phyloP scores from a whole-genome alignment of 2,113 vertebrate species.

The Epinephelus cyanopodus region DNA sequence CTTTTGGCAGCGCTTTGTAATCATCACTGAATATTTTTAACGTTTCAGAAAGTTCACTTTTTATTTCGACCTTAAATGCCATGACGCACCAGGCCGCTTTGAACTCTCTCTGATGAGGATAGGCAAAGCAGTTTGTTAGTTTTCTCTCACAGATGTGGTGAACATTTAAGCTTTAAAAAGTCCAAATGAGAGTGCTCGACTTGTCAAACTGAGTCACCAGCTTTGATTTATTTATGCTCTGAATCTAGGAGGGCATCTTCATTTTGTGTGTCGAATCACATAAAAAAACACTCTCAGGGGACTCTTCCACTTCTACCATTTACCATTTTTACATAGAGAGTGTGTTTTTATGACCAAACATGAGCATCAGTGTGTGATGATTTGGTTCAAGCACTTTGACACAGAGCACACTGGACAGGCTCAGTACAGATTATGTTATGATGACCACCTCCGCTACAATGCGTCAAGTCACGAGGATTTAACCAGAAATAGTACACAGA shows the following conservation, averaged over 20 bases:
- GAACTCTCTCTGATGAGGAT: slow-evolving; percentile 52
- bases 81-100: slow-evolving; percentile 37
- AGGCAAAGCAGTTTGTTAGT: slow-evolving; percentile 57
- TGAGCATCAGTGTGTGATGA: slow-evolving; percentile 12
- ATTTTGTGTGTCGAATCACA: slow-evolving; percentile 4
- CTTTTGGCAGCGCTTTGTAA: slow-evolving; percentile 49
- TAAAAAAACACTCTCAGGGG: neutral
- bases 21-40: slow-evolving; percentile 60
- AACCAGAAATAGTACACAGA: slow-evolving; percentile 54
- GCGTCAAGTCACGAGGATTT: slow-evolving; percentile 49
- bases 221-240: slow-evolving; percentile 38
- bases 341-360: slow-evolving; percentile 1
- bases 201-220: slow-evolving; percentile 49
- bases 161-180: slow-evolving; percentile 43
- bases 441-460: slow-evolving; percentile 49
- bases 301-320: neutral
- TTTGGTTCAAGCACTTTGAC: slow-evolving; percentile 39
- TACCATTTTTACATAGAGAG: slow-evolving; percentile 8
- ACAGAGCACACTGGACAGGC: slow-evolving; percentile 32
- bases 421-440: slow-evolving; percentile 50
- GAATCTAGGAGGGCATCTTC: slow-evolving; percentile 26
- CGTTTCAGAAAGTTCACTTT: slow-evolving; percentile 51
- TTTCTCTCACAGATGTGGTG: slow-evolving; percentile 59
- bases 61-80: slow-evolving; percentile 51
- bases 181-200: slow-evolving; percentile 53